Conservation (phyloP, 2,888 invertebrate species). For the Pilophorus perplexus region DNA sequence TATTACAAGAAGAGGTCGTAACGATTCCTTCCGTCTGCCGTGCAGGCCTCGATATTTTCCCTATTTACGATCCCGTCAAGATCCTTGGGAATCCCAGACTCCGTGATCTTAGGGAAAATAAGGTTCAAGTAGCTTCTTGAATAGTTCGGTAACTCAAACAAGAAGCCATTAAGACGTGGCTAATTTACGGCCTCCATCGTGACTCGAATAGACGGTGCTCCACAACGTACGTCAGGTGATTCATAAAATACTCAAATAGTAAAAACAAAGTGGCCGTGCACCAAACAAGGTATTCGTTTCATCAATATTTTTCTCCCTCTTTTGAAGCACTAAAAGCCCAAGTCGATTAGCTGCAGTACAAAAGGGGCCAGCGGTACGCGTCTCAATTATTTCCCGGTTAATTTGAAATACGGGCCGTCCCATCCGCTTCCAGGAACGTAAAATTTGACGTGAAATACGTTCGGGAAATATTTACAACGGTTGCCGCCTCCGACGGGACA, state of each 20-base stretch:
- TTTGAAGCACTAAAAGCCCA: slow-evolving; percentile 3
- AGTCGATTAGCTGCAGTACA: slow-evolving; percentile 19
- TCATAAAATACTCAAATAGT: slow-evolving; percentile 1
- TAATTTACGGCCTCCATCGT: slow-evolving; percentile 1
- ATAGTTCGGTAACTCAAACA: no score
- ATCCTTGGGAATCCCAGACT: no score
- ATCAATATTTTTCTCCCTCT: neutral
- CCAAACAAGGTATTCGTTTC: slow-evolving; percentile 12
- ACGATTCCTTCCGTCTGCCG: no score
- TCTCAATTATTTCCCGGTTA: slow-evolving; percentile 25
- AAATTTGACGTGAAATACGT: slow-evolving; percentile 22
- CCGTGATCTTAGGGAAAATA: no score
- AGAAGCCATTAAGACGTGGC: neutral
- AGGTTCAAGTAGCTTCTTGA: no score
- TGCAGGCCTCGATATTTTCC: no score
- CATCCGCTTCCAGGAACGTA: slow-evolving; percentile 23
- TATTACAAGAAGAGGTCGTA: no score
- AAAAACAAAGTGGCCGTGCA: neutral
- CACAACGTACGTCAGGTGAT: neutral
- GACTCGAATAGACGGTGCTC: neutral
- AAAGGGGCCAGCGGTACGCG: slow-evolving; percentile 22
- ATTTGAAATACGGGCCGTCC: slow-evolving; percentile 13
- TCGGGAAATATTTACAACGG: slow-evolving; percentile 23
- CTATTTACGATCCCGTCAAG: no score
- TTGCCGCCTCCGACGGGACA: slow-evolving; percentile 19